These are phyloP conservation scores for Scaptodrosophila lebanonensis DNA, from an alignment of 1,140 invertebrate genomes.

Conservation along the genomic window DNA sequence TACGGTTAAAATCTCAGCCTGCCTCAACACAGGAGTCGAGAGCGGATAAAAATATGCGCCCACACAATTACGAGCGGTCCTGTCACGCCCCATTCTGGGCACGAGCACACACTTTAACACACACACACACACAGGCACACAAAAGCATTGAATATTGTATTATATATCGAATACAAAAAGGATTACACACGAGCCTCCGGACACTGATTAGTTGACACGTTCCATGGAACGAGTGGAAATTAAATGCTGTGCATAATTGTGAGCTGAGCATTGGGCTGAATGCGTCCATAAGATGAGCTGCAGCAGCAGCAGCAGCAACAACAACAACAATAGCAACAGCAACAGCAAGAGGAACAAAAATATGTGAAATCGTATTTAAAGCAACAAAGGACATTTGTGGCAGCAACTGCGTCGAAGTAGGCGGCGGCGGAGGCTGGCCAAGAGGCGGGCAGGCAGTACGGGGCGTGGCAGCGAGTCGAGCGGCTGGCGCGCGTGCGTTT, in stretches of 20 bases:
- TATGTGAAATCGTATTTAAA: slow-evolving; percentile 1
- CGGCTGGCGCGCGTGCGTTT: slow-evolving; percentile 15
- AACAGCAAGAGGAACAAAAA: too few species aligned
- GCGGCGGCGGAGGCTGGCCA: slow-evolving; percentile 51
- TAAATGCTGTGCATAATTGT: slow-evolving; percentile 10
- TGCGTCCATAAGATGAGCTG: background rate
- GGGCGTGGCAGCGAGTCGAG: slow-evolving; percentile 35
- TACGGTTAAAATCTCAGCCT: background rate
- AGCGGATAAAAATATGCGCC: slow-evolving; percentile 32
- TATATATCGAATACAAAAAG: slow-evolving; percentile 49
- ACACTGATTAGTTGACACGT: slow-evolving; percentile 63
- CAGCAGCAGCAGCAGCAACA: too few species aligned
- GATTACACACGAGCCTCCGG: slow-evolving; percentile 33
- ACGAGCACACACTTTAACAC: too few species aligned
- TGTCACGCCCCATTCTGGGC: slow-evolving; percentile 26
- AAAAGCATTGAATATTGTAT: slow-evolving; percentile 32
- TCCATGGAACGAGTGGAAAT: slow-evolving; percentile 27
- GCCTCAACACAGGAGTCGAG: slow-evolving; percentile 10
- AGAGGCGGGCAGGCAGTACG: slow-evolving; percentile 49
- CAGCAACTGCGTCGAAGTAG: slow-evolving; percentile 25
- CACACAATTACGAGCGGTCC: slow-evolving; percentile 54
- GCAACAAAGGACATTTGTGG: slow-evolving; percentile 42
- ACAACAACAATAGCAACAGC: too few species aligned
- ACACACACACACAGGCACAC: too few species aligned
- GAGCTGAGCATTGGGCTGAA: background rate